A percentile compares a stretch with the other conserved stretches of the same genome.
These are phyloP conservation scores for Atrina japonica DNA, from an alignment of 2,888 invertebrate species.

Conservation along the genomic window DNA sequence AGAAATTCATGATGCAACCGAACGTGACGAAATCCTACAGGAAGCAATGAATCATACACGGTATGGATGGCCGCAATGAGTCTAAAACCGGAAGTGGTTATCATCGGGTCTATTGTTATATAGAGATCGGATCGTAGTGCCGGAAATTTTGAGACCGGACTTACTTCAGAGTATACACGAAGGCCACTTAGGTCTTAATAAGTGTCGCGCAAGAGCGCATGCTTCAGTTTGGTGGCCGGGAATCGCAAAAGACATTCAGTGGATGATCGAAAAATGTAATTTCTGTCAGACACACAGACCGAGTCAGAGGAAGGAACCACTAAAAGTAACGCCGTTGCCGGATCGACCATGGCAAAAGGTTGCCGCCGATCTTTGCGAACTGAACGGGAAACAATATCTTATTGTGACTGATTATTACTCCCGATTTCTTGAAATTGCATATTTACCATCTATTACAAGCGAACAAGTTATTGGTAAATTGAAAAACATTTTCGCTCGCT, in stretches of 20 bases:
- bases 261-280: slow-evolving; percentile 27
- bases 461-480: slow-evolving; percentile 45
- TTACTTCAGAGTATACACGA: slow-evolving; percentile 45
- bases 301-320: slow-evolving; percentile 44
- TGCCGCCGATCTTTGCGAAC: slow-evolving; percentile 47
- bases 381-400: slow-evolving; percentile 32
- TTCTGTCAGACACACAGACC: slow-evolving; percentile 42
- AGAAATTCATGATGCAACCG: background rate
- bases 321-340: slow-evolving; percentile 43
- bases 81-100: slow-evolving; percentile 12
- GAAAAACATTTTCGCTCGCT: slow-evolving; percentile 46
- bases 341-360: slow-evolving; percentile 48
- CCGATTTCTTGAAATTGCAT: slow-evolving; percentile 39
- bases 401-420: slow-evolving; percentile 50
- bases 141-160: background rate
- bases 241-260: slow-evolving; percentile 36
- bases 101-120: slow-evolving; percentile 38
- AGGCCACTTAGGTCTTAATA: slow-evolving; percentile 51
- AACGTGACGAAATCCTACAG: background rate
- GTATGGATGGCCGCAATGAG: slow-evolving; percentile 42
- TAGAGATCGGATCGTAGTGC: slow-evolving; percentile 31
- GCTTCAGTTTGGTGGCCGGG: slow-evolving; percentile 51
- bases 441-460: slow-evolving; percentile 32
- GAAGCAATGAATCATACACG: no score
- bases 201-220: slow-evolving; percentile 44